Evolutionary conservation across 2,797 vertebrate genomes (phyloP).

Genomic region (Antrozous pallidus): DNA sequence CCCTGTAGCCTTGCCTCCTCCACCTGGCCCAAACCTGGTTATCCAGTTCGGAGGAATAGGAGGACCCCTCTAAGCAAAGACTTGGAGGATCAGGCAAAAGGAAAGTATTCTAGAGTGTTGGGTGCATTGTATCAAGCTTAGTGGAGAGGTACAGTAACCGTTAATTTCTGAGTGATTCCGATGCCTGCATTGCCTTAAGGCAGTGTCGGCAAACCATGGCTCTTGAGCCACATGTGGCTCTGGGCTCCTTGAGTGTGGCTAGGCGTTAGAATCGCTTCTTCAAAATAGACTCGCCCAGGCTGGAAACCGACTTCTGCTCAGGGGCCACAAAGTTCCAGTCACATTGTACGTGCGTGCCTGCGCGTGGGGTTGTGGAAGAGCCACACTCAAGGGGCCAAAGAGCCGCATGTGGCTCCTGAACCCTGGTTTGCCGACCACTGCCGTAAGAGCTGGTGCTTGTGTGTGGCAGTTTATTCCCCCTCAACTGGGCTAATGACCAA

Average conservation of each 20-base stretch:
- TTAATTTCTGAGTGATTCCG: background rate
- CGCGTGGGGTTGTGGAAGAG: no score
- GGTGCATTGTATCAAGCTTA: background rate
- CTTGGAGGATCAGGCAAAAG: background rate
- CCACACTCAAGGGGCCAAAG: no score
- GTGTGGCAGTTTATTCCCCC: background rate
- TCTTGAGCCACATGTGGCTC: no score
- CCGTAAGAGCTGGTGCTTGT: background rate
- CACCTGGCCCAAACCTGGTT: background rate
- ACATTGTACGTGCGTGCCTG: no score
- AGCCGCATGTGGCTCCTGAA: no score
- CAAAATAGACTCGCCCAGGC: no score
- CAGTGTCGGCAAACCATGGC: no score
- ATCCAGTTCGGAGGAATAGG: background rate
- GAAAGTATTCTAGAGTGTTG: background rate
- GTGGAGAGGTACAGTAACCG: background rate
- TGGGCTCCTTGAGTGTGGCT: no score
- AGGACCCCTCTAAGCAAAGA: background rate
- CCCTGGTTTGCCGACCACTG: no score
- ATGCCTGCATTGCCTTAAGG: background rate
- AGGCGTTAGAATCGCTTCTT: no score
- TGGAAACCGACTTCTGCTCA: no score
- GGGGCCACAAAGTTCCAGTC: no score
- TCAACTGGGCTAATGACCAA: background rate
- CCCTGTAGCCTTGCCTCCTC: background rate